phyloP scores from a whole-genome alignment of 2,888 invertebrate species.

The Aphidoletes aphidimyza region DNA sequence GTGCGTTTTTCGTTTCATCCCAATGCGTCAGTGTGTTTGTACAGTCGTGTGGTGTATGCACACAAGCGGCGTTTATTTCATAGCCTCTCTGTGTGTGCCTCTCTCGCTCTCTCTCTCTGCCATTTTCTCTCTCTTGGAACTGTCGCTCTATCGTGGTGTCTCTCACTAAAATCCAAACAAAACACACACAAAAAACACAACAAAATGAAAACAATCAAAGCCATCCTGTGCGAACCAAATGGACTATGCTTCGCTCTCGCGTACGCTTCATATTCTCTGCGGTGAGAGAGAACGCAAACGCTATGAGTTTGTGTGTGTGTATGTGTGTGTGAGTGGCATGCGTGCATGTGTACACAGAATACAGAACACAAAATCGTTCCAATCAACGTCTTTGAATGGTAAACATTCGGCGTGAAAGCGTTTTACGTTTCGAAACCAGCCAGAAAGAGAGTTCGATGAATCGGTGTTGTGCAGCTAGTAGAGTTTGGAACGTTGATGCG shows the following conservation, averaged over 20 bases:
- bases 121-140: conserved; percentile 34
- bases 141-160: neutral
- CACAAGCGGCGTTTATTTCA: neutral
- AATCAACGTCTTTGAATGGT: conserved; percentile 4
- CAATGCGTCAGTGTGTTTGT: neutral
- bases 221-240: neutral
- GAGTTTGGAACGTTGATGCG: conserved; percentile 51
- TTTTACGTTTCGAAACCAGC: neutral
- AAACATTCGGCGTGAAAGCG: conserved; percentile 24
- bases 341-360: neutral
- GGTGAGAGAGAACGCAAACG: neutral
- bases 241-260: neutral
- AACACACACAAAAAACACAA: neutral
- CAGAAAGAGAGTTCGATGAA: conserved; percentile 43
- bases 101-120: neutral
- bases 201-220: conserved; percentile 24
- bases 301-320: neutral
- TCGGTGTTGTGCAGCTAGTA: neutral
- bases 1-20: neutral
- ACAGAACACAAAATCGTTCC: neutral
- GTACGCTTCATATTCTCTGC: neutral
- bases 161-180: neutral
- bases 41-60: neutral
- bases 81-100: neutral
- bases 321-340: neutral